These are phyloP conservation scores for Stichodactyla mertensii DNA, from an alignment of 64 coral and sea anemone genomes.

Conservation along the genomic window DNA sequence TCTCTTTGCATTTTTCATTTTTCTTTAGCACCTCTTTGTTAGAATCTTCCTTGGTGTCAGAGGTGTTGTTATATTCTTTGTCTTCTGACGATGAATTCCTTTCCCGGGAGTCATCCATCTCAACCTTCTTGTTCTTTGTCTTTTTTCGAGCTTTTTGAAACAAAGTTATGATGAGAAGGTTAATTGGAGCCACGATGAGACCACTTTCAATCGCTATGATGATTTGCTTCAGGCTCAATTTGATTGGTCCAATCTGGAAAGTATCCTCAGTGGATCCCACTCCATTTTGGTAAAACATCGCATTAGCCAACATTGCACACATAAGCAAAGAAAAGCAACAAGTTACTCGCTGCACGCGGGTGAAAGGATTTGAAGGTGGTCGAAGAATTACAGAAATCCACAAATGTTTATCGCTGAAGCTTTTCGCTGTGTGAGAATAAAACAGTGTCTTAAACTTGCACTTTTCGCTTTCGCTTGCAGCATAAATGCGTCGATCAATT, in stretches of 20 bases:
- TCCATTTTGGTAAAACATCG: slow-evolving; percentile 67
- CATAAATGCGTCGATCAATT: slow-evolving; percentile 42
- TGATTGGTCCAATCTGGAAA: slow-evolving; percentile 62
- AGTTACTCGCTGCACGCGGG: slow-evolving; percentile 16
- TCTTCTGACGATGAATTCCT: background rate
- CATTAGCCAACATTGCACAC: slow-evolving; percentile 44
- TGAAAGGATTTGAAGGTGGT: background rate
- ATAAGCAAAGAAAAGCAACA: slow-evolving; percentile 36
- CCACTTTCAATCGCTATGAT: slow-evolving; percentile 64
- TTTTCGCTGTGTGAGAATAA: slow-evolving; percentile 35
- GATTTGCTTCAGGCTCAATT: slow-evolving; percentile 57
- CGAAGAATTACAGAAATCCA: slow-evolving; percentile 35
- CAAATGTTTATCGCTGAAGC: slow-evolving; percentile 31
- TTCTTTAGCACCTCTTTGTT: background rate
- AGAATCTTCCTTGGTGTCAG: background rate
- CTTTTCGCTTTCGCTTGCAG: slow-evolving; percentile 41
- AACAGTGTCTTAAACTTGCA: slow-evolving; percentile 17
- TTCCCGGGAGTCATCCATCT: too few relatives aligned
- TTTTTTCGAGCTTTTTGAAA: slow-evolving; percentile 49
- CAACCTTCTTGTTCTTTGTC: background rate
- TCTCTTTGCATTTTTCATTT: background rate
- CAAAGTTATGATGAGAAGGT: slow-evolving; percentile 51
- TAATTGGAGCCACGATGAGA: slow-evolving; percentile 65
- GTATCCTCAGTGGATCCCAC: slow-evolving; percentile 22
- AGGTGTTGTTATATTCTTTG: background rate